Conservation (phyloP, 1,140 invertebrate species). For the Bicyclus anynana region DNA sequence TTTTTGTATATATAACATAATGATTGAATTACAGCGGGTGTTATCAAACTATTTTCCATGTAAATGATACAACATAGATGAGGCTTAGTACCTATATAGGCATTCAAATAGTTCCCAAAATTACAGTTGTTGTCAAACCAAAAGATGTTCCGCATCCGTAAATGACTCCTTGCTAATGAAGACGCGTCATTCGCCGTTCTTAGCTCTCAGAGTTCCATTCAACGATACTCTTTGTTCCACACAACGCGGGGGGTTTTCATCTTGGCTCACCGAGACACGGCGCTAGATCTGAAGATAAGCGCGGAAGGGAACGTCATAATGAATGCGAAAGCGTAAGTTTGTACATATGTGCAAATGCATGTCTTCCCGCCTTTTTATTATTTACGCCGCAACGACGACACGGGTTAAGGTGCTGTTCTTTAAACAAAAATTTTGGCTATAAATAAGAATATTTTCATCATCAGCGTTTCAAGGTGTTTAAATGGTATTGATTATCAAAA, state of each 20-base stretch:
- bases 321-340: slow-evolving; percentile 26
- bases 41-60: too few relatives aligned
- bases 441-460: too few relatives aligned
- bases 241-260: slow-evolving; percentile 12
- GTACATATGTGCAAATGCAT: slow-evolving; percentile 27
- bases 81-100: neutral
- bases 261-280: slow-evolving; percentile 6
- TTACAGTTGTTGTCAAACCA: neutral
- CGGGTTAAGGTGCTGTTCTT: slow-evolving; percentile 13
- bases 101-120: neutral
- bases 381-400: slow-evolving; percentile 30
- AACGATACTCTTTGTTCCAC: slow-evolving; percentile 12
- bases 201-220: neutral
- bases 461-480: too few relatives aligned
- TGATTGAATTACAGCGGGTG: too few relatives aligned
- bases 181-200: neutral
- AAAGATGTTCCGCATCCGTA: neutral
- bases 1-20: too few relatives aligned
- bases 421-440: too few relatives aligned
- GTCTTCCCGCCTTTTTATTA: slow-evolving; percentile 27
- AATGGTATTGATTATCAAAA: too few relatives aligned
- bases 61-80: too few relatives aligned
- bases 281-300: slow-evolving; percentile 23
- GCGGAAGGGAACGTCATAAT: slow-evolving; percentile 26
- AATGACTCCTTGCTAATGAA: slow-evolving; percentile 2